These are phyloP conservation scores for Monopterus albus DNA, from an alignment of 2,113 vertebrate species.

Conservation along the genomic window DNA sequence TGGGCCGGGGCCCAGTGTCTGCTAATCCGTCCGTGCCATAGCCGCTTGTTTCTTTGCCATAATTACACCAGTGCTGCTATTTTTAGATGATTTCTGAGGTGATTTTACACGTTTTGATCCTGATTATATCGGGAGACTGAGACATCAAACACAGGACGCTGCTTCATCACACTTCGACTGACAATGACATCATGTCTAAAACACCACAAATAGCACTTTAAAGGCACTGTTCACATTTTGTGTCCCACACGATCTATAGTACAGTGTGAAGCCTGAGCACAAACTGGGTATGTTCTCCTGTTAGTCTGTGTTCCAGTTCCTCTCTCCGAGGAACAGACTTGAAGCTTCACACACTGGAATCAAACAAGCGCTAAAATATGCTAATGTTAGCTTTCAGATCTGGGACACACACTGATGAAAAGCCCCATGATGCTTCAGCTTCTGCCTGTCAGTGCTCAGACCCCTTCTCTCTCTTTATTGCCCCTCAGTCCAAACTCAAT, in stretches of 20 bases:
- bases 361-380: constrained; percentile 64
- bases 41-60: neutral
- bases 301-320: neutral
- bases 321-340: constrained; percentile 15
- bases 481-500: no score
- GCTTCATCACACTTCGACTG: constrained; percentile 3
- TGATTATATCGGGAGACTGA: neutral
- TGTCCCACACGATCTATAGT: neutral
- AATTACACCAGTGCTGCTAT: constrained; percentile 21
- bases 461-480: no score
- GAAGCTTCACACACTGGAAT: constrained; percentile 45
- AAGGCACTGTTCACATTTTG: neutral
- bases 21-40: no score
- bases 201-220: neutral
- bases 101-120: neutral
- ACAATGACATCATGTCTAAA: neutral
- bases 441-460: no score
- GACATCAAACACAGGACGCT: neutral
- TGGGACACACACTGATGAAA: constrained; percentile 43
- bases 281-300: neutral
- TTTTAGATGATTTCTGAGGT: constrained; percentile 27
- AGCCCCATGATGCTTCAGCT: constrained; percentile 18
- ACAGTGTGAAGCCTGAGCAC: neutral
- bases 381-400: constrained; percentile 54
- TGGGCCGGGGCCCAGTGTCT: no score